A percentile compares a stretch with the other conserved stretches of the same genome.
Conservation (phyloP, 2,888 invertebrate species). For the Osedax fenrisi region DNA sequence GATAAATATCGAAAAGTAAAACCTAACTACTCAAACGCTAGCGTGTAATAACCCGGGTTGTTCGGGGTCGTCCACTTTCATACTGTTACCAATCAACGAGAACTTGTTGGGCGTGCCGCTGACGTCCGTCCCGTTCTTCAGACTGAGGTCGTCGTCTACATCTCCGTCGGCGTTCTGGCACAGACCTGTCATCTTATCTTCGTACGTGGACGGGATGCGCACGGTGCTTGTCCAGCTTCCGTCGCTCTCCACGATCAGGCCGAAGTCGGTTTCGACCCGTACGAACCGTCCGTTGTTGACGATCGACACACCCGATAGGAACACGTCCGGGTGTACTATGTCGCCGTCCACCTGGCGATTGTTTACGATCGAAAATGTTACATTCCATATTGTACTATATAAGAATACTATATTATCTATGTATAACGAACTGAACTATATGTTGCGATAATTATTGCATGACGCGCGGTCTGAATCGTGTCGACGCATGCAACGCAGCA, state of each 20-base stretch:
- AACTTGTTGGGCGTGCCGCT: background rate
- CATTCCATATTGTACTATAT: too few species aligned
- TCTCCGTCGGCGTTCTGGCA: slow-evolving; percentile 8
- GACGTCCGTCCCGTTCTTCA: slow-evolving; percentile 11
- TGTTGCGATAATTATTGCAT: too few species aligned
- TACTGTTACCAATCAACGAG: slow-evolving; percentile 14
- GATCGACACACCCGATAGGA: slow-evolving; percentile 5
- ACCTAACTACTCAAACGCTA: background rate
- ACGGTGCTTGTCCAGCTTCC: slow-evolving; percentile 10
- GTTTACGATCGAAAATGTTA: too few species aligned
- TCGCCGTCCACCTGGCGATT: slow-evolving; percentile 5
- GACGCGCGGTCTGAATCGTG: too few species aligned
- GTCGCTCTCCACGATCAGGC: slow-evolving; percentile 22
- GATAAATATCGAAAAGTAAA: too few species aligned
- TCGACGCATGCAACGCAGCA: too few species aligned
- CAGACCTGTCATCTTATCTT: background rate
- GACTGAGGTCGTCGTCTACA: background rate
- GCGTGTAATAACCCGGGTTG: background rate
- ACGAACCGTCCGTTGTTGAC: slow-evolving; percentile 15
- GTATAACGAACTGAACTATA: too few species aligned
- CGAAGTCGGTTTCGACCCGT: slow-evolving; percentile 25
- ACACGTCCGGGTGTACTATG: slow-evolving; percentile 3
- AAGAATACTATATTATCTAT: too few species aligned
- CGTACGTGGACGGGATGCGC: slow-evolving; percentile 7
- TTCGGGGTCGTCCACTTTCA: slow-evolving; percentile 18